Evolutionary conservation across 2,797 vertebrate genomes (phyloP), one percentile per base, ranked within the genome.

Genomic region (Hapalemur alaotrensis): DNA sequence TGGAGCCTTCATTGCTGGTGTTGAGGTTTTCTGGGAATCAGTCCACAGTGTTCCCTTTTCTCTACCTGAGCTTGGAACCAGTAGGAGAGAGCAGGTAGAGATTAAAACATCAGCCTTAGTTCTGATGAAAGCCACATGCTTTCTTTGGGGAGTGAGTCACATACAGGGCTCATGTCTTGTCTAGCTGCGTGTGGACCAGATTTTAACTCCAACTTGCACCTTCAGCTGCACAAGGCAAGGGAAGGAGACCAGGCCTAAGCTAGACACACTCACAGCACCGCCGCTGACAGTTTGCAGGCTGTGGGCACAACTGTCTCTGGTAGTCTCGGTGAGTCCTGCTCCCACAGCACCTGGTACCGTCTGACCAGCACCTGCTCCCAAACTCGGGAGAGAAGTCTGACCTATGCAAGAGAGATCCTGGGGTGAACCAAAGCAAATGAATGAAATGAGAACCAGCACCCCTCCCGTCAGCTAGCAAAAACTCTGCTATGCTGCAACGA

Each of bases 291-390:
- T 57, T 7, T 28, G 17, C 9, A 25, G 15, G 9, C 30, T 43
- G 48, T 1, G 2, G 69, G 15, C 18, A 30, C 28, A 70, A 32
- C 7, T 32, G 46, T 38, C 30, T 48, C 43, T 52, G 25, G 50
- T 15, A 20, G 46, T 57, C 46, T 84, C 46, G 5, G 5, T 41
- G 35, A 81, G 14, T 1, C 18, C 0, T 38, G 50, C 22, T 20
- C 30, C 46, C 30, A n/a, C 0, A 7, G 7, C 22, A 2, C 17
- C 1, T 4, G 46, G 73, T 72, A 23, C 75, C 20, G 23, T 8
- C 59, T 46, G 48, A 46, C 18, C 2, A 46, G 28, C 15, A 35
- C 13, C 46, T 5, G 23, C 23, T 59, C 59, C n/a, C 30, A 76
- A 57, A 70, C 59, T 43, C 2, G 13, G 30, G 23, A 82, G 8